Evolutionary conservation across 2,888 invertebrate genomes (phyloP), one percentile per base, ranked within the genome.

Genomic region (Plebejus anna): DNA sequence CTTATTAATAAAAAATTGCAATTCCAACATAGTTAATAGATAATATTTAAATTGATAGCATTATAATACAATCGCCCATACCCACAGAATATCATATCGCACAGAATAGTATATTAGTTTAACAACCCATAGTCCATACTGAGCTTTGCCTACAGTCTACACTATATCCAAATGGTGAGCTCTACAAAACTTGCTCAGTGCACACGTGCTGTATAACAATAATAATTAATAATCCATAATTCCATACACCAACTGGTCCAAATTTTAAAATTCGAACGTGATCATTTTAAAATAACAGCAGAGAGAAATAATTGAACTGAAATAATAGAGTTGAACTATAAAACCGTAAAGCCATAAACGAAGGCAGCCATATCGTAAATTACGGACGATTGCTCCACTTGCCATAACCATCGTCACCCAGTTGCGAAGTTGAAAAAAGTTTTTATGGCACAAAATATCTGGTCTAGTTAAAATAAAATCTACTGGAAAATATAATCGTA

Each of bases 271-370:
- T 28, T 22, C 32, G 32, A 32, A 32, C 32, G 16, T 32, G 13
- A 32, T 66, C 28, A 11, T 28, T 28, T 28, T 66, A 16, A 32
- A 61, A 9, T 32, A 61, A 66, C 16, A 16, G 13, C 32, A 13
- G 13, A 61, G 13, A 61, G 61, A 66, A 32, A n/a, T n/a, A n/a
- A n/a, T 13, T 66, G 66, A 66, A 16, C 66, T 66, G 32, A 66
- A 66, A 66, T 66, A 66, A 66, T 66, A 66, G 66, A 66, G 66
- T 16, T 36, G 66, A 66, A 66, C 66, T 66, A 66, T 36, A 66
- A 66, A 66, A 66, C 32, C 66, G 89, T 93, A 92, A 92, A 92
- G 89, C 90, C 90, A 91, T 92, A 92, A 92, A 90, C 85, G 90
- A 89, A 88, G 85, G 87, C 83, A 87, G 85, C 86, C 86, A 84